Evolutionary conservation across 1,140 invertebrate genomes (phyloP).

Genomic region (Bombus huntii): DNA sequence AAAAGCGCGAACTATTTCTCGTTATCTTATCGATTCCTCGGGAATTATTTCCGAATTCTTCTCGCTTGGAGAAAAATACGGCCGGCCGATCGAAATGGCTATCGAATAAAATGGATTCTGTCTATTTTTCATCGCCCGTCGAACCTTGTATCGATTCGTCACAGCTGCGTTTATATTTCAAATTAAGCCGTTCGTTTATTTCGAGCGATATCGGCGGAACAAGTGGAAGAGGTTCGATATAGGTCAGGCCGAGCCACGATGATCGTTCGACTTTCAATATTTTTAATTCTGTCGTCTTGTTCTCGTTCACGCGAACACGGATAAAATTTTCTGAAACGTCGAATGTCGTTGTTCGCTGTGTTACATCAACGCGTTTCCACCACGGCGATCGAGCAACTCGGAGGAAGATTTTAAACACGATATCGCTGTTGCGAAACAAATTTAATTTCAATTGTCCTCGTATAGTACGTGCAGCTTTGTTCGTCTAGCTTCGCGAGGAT

Average conservation of each 20-base stretch:
- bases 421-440: background rate
- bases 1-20: background rate
- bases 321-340: background rate
- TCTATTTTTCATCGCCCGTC: slow-evolving; percentile 8
- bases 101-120: background rate
- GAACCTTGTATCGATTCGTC: background rate
- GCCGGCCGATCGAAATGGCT: background rate
- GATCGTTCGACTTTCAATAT: background rate
- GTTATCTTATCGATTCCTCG: background rate
- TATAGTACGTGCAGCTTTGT: background rate
- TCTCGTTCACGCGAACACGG: background rate
- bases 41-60: slow-evolving; percentile 1
- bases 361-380: background rate
- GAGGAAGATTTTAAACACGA: background rate
- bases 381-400: too few species aligned
- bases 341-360: too few species aligned
- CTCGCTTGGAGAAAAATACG: background rate
- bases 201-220: background rate
- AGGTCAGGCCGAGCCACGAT: slow-evolving; percentile 20
- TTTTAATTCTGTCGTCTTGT: slow-evolving; percentile 33
- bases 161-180: slow-evolving; percentile 14
- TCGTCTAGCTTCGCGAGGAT: background rate
- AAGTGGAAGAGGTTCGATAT: slow-evolving; percentile 38
- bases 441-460: background rate
- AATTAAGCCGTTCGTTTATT: slow-evolving; percentile 46